Evolutionary conservation across 2,113 vertebrate species (phyloP).

Genomic region (Colinus virginianus): DNA sequence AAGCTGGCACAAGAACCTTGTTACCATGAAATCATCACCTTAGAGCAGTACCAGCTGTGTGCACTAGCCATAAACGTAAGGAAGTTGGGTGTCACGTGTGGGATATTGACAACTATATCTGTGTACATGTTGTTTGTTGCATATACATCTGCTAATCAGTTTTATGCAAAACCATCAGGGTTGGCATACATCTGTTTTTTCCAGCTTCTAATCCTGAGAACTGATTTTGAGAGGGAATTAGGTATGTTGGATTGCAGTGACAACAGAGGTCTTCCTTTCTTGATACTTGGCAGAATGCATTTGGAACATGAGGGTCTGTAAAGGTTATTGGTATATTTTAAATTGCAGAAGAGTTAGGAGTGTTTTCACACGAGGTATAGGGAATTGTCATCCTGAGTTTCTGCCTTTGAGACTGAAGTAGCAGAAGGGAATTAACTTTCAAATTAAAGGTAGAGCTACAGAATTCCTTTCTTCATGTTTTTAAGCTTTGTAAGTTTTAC

Average conservation of each 20-base stretch:
- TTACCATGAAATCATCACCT: conserved; percentile 98
- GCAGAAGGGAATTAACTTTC: neutral
- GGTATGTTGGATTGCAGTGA: neutral
- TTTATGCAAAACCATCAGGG: neutral
- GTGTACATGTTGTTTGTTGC: neutral
- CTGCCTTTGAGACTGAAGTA: neutral
- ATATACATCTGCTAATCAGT: neutral
- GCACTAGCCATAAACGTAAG: conserved; percentile 97
- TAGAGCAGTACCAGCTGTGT: conserved; percentile 98
- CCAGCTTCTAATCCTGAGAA: neutral
- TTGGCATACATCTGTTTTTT: neutral
- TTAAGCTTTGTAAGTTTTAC: neutral
- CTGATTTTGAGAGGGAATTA: neutral
- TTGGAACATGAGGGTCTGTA: neutral
- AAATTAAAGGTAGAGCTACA: neutral
- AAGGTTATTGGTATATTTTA: neutral
- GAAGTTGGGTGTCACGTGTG: neutral
- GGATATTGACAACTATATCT: neutral
- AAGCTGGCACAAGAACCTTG: conserved; percentile 97
- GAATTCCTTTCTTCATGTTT: neutral
- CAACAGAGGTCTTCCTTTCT: neutral
- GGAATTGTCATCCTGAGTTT: neutral
- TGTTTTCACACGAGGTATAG: neutral
- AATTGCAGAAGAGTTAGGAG: neutral
- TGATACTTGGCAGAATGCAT: neutral